phyloP scores from a whole-genome alignment of 1,140 invertebrate genomes.

The Branchinecta lindahli region DNA sequence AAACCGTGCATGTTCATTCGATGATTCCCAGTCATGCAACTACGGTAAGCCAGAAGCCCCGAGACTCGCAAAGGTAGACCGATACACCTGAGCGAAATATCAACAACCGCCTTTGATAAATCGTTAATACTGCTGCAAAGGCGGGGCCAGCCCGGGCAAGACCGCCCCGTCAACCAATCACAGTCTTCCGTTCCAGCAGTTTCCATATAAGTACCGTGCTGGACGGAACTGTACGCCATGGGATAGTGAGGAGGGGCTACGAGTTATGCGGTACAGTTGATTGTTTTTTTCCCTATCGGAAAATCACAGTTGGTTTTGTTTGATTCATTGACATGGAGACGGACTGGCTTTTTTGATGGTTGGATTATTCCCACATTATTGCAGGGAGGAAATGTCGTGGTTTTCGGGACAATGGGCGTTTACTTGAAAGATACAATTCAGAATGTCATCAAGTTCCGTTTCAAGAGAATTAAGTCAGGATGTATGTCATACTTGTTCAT shows the following conservation, averaged over 20 bases:
- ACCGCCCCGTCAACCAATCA: neutral
- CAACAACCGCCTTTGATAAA: slow-evolving; percentile 3
- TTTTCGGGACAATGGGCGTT: too few relatives aligned
- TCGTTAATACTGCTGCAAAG: slow-evolving; percentile 3
- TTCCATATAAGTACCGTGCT: neutral
- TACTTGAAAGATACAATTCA: too few relatives aligned
- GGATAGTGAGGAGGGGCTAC: neutral
- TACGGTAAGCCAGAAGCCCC: neutral
- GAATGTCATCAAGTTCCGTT: too few relatives aligned
- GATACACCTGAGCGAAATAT: slow-evolving; percentile 8
- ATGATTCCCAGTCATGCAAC: slow-evolving; percentile 3
- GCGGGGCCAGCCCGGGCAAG: neutral
- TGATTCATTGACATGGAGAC: slow-evolving; percentile 8
- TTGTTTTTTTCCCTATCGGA: neutral
- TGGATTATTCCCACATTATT: too few relatives aligned
- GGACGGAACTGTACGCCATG: neutral
- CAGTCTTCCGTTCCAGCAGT: neutral
- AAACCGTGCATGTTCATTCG: slow-evolving; percentile 3
- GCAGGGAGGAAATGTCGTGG: too few relatives aligned
- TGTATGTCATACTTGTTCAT: too few relatives aligned
- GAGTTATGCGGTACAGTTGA: neutral
- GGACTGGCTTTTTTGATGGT: neutral
- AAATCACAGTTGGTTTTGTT: neutral
- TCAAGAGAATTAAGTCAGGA: too few relatives aligned
- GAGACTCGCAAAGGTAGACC: neutral